Base-by-base conservation (phyloP, 2,888 invertebrate genomes). In the Drosophila sordidapex region DNA sequence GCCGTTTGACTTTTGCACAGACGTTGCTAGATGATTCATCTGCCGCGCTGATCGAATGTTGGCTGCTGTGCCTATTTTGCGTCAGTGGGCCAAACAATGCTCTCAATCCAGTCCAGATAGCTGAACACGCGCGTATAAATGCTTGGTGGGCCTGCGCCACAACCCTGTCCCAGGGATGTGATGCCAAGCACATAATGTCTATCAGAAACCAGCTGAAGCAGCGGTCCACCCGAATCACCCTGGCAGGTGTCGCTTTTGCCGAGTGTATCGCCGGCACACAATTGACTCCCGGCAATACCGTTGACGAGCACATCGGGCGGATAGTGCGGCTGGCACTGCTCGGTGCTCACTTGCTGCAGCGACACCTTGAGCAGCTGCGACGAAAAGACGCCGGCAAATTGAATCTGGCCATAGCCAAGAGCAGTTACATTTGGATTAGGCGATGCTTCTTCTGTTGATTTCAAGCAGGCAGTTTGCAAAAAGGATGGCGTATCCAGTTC, bases 381-480 rank as follows among this genome's bases (percentile, higher is more conserved):
- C 1, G 86, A 87, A n/a, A 77, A 60, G 15, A 73, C 38, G 0
- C 86, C 86, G 7, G 86, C 76, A 67, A 93, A 94, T 64, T 90
- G 87, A 1, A 93, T 93, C 86, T 93, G 93, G 8, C 96, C 96
- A 93, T 95, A 95, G 35, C 95, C 96, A 52, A 94, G 94, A 27
- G 95, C 95, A 0, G 94, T 93, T 0, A 94, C 94, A 73, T 92
- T 91, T 4, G 80, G 33, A 33, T 11, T 33, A 11, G 11, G 4
- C 11, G 33, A 4, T 33, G 11, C 33, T 11, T 11, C 33, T 33
- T 11, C 33, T 11, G 4, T 11, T 33, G 33, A 33, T 11, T 4
- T 4, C 33, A 33, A 33, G 83, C 95, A 95, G 2, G 94, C 94
- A 7, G n/a, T 27, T 33, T 4, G 0, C 13, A 70, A 67, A 53